phyloP scores from a whole-genome alignment of 2,113 vertebrate species.

The Cottus gobio region DNA sequence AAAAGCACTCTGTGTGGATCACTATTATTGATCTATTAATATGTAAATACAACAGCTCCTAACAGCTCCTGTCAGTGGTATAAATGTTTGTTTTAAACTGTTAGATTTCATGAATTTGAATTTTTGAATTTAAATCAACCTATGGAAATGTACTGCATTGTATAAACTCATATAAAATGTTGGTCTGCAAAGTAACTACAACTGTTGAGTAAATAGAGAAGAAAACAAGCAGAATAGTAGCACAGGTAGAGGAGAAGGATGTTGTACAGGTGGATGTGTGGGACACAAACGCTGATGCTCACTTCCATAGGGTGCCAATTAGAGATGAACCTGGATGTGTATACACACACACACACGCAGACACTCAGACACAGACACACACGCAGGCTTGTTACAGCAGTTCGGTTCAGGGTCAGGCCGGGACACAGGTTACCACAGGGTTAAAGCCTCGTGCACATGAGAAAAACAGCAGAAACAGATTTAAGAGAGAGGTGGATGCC shows the following conservation, averaged over 20 bases:
- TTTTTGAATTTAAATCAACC: background rate
- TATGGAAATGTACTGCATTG: background rate
- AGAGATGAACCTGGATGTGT: slow-evolving; percentile 43
- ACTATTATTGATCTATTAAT: background rate
- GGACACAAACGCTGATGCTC: slow-evolving; percentile 1
- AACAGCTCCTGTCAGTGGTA: background rate
- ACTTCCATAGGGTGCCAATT: slow-evolving; percentile 49
- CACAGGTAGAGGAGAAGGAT: background rate
- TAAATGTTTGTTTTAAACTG: background rate
- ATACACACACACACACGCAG: slow-evolving; percentile 30
- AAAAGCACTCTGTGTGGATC: background rate
- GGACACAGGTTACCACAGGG: slow-evolving; percentile 82
- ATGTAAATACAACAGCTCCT: background rate
- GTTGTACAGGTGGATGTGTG: background rate
- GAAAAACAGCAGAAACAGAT: slow-evolving; percentile 84
- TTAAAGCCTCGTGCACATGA: slow-evolving; percentile 80
- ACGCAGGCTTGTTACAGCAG: slow-evolving; percentile 60
- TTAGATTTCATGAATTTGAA: background rate
- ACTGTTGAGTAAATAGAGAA: background rate
- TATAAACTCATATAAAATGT: background rate
- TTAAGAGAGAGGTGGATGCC: slow-evolving; percentile 80
- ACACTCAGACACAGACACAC: slow-evolving; percentile 27
- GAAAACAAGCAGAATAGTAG: slow-evolving; percentile 6
- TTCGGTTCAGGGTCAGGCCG: slow-evolving; percentile 70
- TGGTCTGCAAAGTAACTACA: background rate